Evolutionary conservation across 2,113 vertebrate genomes (phyloP).

Genomic region (Ceuthmochares aereus): DNA sequence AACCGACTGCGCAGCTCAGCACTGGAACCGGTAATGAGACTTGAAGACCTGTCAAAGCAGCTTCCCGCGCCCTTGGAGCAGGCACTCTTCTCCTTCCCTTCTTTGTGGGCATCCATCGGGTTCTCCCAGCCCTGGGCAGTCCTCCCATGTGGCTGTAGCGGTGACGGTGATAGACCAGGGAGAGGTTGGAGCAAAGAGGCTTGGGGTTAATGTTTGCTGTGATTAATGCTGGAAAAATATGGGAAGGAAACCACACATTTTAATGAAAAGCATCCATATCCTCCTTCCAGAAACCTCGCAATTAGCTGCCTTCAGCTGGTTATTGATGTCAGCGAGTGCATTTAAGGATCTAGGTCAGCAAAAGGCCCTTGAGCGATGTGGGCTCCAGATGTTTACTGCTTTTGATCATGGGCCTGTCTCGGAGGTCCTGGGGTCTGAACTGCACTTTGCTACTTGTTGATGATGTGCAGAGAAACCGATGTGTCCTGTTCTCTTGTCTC

Average conservation of each 20-base stretch:
- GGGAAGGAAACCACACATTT: conserved; percentile 45
- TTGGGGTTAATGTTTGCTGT: background rate
- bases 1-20: background rate
- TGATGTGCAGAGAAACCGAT: rapidly evolving
- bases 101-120: background rate
- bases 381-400: conserved; percentile 30
- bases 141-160: rapidly evolving
- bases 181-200: background rate
- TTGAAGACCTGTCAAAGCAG: background rate
- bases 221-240: conserved; percentile 42
- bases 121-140: background rate
- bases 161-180: background rate
- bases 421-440: background rate
- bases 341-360: conserved; percentile 15
- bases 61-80: background rate
- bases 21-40: background rate
- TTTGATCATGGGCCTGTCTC: background rate
- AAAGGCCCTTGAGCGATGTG: background rate
- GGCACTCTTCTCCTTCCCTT: background rate
- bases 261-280: conserved; percentile 45
- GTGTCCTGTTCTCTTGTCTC: background rate
- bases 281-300: conserved; percentile 47
- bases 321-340: background rate
- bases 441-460: background rate
- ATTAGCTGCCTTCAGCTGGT: conserved; percentile 57